phyloP scores from a whole-genome alignment of 2,797 vertebrate species.

The Sorex maritimensis region DNA sequence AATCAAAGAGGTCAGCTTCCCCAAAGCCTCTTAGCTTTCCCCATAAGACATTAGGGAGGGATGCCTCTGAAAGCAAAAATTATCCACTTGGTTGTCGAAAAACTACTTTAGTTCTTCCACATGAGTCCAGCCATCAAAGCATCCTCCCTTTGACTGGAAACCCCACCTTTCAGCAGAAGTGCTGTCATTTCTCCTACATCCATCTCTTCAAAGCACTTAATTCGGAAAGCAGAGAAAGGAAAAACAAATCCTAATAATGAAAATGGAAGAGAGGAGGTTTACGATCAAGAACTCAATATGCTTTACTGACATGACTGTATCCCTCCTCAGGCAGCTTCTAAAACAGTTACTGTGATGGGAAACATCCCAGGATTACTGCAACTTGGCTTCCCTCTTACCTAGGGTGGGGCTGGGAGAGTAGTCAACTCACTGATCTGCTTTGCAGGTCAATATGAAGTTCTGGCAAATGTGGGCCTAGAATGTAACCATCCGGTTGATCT shows the following conservation, averaged over 20 bases:
- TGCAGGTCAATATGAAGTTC: background rate
- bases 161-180: conserved; percentile 69
- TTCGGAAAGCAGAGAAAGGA: background rate
- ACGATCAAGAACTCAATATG: conserved; percentile 40
- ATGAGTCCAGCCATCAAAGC: conserved; percentile 50
- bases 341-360: background rate
- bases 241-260: conserved; percentile 66
- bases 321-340: background rate
- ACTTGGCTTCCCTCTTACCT: background rate
- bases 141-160: conserved; percentile 66
- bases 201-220: conserved; percentile 68
- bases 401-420: too few species aligned
- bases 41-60: background rate
- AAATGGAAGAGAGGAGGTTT: conserved; percentile 43
- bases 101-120: conserved; percentile 58
- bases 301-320: background rate
- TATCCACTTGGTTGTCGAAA: conserved; percentile 32
- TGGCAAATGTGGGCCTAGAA: background rate
- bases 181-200: conserved; percentile 34
- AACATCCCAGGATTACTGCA: background rate
- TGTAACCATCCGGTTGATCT: too few species aligned
- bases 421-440: background rate
- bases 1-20: background rate
- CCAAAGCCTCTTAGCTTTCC: background rate
- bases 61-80: background rate